Evolutionary conservation across 2,888 invertebrate genomes (phyloP), one percentile per base, ranked within the genome.

Genomic region (Belgica antarctica): DNA sequence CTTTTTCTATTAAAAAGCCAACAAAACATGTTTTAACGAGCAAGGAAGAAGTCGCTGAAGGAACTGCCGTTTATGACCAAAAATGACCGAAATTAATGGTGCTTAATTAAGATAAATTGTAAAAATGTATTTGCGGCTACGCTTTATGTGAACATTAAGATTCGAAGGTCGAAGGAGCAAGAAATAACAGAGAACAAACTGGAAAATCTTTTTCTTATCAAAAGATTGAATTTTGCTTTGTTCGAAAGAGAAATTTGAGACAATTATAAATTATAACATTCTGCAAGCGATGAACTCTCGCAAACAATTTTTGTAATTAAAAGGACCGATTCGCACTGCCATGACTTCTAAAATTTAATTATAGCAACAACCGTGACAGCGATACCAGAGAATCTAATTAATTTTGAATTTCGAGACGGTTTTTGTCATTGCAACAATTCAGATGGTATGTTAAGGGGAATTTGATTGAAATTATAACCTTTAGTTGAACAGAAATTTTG

Each of bases 41-140:
- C 12, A 15, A 41, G 41, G 15, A 41, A n/a, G n/a, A n/a, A n/a
- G n/a, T n/a, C n/a, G n/a, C n/a, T n/a, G n/a, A n/a, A n/a, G n/a
- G n/a, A n/a, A n/a, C n/a, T n/a, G n/a, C 2, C 41, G 41, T 41
- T 41, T 41, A 41, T 10, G 52, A 52, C 52, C 19, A 52, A 52
- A 24, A 22, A 52, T 10, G 22, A 24, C 24, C 22, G 22, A 52
- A 52, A 52, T n/a, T 52, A 52, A 52, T 52, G 52, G 10, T 15
- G 52, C 22, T 12, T 52, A 52, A 52, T 52, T 52, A 52, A 52
- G 52, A 52, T 52, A 52, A 22, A 52, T 52, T 15, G 52, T 24
- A 52, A 12, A 24, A 52, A 52, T 52, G 12, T 22, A 52, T 52
- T 41, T 15, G 8, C 15, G n/a, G 12, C 19, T 52, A 10, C 52